phyloP scores from a whole-genome alignment of 1,140 invertebrate species.

The Sitodiplosis mosellana region DNA sequence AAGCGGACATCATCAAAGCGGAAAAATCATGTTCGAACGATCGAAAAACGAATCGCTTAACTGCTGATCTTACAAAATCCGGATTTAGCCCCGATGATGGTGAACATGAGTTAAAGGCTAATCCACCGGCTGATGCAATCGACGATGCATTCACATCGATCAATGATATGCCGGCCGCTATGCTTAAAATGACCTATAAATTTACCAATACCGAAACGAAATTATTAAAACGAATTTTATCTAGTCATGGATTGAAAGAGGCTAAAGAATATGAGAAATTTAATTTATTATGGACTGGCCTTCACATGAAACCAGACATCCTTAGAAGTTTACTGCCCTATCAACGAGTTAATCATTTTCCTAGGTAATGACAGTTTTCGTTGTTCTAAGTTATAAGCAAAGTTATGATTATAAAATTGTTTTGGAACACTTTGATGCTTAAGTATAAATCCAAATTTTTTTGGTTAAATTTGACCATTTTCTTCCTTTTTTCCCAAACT shows the following conservation, averaged over 20 bases:
- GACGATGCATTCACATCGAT: neutral
- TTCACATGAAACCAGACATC: conserved; percentile 76
- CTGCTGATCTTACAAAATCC: neutral
- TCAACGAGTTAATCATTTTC: conserved; percentile 88
- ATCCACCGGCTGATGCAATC: neutral
- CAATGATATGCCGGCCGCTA: conserved; percentile 39
- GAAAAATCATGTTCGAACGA: neutral
- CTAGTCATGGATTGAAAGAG: conserved; percentile 54
- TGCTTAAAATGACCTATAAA: conserved; percentile 62
- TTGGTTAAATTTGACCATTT: conserved; percentile 2
- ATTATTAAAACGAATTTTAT: conserved; percentile 48
- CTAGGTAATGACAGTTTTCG: conserved; percentile 42
- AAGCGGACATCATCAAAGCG: conserved; percentile 7
- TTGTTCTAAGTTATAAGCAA: too few relatives aligned
- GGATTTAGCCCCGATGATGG: neutral
- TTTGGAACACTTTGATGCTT: neutral
- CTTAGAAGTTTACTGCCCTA: conserved; percentile 59
- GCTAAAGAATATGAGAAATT: conserved; percentile 47
- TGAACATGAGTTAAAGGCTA: neutral
- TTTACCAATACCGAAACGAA: conserved; percentile 64
- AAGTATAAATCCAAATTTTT: too few relatives aligned
- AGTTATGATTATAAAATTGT: too few relatives aligned
- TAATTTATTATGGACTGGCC: conserved; percentile 79
- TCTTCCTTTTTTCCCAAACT: neutral
- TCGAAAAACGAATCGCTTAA: neutral